Evolutionary conservation across 2,797 vertebrate genomes (phyloP).

Genomic region (Cetoscarus ocellatus): DNA sequence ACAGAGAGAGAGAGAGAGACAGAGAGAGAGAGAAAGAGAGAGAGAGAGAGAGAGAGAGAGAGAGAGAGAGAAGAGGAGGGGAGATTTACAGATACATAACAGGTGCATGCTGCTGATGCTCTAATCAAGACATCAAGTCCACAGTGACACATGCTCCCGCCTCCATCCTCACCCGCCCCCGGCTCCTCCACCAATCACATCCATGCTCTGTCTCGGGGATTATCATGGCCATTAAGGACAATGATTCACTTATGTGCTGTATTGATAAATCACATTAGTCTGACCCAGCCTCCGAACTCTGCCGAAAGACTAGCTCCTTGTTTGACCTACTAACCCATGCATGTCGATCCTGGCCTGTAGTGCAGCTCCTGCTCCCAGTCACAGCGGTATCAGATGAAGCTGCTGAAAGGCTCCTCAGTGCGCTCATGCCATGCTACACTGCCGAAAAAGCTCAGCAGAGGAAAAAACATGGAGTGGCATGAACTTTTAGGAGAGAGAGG

Average conservation of each 20-base stretch:
- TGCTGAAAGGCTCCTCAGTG: constrained; percentile 78
- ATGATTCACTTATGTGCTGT: constrained; percentile 66
- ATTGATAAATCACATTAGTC: constrained; percentile 81
- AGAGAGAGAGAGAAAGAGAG: not conserved
- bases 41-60: constrained; percentile 12
- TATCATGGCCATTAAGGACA: constrained; percentile 61
- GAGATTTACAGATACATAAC: constrained; percentile 31
- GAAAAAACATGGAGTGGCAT: constrained; percentile 73
- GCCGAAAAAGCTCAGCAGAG: constrained; percentile 60
- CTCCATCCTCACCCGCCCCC: constrained; percentile 13
- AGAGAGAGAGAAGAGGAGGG: not conserved
- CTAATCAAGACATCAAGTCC: constrained; percentile 46
- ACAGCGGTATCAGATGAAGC: constrained; percentile 80
- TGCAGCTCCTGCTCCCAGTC: constrained; percentile 70
- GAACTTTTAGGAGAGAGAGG: constrained; percentile 64
- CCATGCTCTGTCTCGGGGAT: constrained; percentile 38
- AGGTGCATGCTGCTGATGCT: constrained; percentile 60
- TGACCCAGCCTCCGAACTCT: constrained; percentile 65
- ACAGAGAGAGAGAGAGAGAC: not conserved
- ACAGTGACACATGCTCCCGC: constrained; percentile 1
- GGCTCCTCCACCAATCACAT: constrained; percentile 41
- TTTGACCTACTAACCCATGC: constrained; percentile 80
- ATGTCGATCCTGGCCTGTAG: constrained; percentile 72
- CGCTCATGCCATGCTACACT: constrained; percentile 69
- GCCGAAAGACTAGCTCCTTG: constrained; percentile 78